Base-by-base conservation (phyloP, 2,797 vertebrate genomes). In the Pelodytes ibericus region DNA sequence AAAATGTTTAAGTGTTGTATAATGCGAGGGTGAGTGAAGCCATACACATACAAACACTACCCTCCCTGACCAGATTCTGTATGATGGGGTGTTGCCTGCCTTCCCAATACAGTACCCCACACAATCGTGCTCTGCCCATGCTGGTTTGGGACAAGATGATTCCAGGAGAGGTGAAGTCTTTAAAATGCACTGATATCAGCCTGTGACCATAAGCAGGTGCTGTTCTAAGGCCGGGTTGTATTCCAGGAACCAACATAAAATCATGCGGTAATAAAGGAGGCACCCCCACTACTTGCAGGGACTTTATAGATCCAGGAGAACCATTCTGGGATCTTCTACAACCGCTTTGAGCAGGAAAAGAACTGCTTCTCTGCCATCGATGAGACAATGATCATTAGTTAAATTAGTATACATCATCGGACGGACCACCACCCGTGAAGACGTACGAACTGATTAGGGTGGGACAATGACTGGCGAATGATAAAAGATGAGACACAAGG, bases 391-490 rank as follows among this genome's bases (percentile, higher is more conserved):
- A 77, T 99, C 98, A 0, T 99, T 99, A 0, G 98, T 99, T 89
- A 99, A 90, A 1, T 97, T 97, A 75, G 99, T 95, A 0, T 93
- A 99, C 98, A 99, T 99, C 98, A 99, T 99, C 56, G 98, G 97
- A 88, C 96, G 94, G 87, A 99, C 91, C 88, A 98, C 98, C 73
- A 98, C 91, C 98, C 99, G 80, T 36, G 41, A 44, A 59, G n/a
- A 62, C 7, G 11, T 26, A 15, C 1, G 27, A 2, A 39, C 13
- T 3, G 9, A 27, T 31, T 3, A 61, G 26, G 2, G 11, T 3
- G 22, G 56, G 16, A 3, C 56, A 31, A 16, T 31, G 13, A n/a
- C n/a, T n/a, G n/a, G n/a, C n/a, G n/a, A n/a, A n/a, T n/a, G n/a
- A n/a, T n/a, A n/a, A n/a, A n/a, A n/a, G n/a, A n/a, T n/a, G n/a